phyloP scores from a whole-genome alignment of 2,113 vertebrate species.

The Cyphomyrus discorhynchus region DNA sequence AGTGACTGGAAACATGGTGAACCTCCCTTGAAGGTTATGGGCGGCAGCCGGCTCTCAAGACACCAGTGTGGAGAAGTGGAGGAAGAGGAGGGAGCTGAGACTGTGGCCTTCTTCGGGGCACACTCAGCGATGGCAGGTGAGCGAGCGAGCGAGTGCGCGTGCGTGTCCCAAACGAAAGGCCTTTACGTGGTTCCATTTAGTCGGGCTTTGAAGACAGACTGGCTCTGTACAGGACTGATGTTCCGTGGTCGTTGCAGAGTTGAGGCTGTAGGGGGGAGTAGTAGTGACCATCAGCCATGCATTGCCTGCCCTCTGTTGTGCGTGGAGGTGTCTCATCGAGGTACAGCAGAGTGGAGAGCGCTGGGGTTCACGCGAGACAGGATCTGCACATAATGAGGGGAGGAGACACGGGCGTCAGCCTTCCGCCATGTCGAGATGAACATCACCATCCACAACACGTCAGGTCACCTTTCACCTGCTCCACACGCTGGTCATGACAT shows the following conservation, averaged over 20 bases:
- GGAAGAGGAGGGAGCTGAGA: background rate
- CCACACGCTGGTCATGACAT: background rate
- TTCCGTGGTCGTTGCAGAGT: slow-evolving; percentile 52
- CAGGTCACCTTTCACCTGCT: background rate
- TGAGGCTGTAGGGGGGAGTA: slow-evolving; percentile 67
- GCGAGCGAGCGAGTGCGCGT: background rate
- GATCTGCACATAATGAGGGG: slow-evolving; percentile 59
- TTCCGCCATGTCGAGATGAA: background rate
- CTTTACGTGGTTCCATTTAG: slow-evolving; percentile 47
- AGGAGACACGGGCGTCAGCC: background rate
- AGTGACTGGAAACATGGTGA: slow-evolving; percentile 25
- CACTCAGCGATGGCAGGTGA: slow-evolving; percentile 45
- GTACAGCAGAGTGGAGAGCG: slow-evolving; percentile 77
- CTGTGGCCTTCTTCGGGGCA: slow-evolving; percentile 31
- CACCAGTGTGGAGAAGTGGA: slow-evolving; percentile 20
- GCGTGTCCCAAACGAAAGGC: slow-evolving; percentile 43
- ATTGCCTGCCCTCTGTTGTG: slow-evolving; percentile 65
- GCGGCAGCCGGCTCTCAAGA: background rate
- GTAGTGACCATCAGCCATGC: slow-evolving; percentile 70
- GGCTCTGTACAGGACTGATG: slow-evolving; percentile 51
- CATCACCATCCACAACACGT: background rate
- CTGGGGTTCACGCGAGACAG: slow-evolving; percentile 71
- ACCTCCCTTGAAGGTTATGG: slow-evolving; percentile 41
- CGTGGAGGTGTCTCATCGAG: slow-evolving; percentile 68
- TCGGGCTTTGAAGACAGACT: slow-evolving; percentile 41